Evolutionary conservation across 2,113 vertebrate genomes (phyloP).

Genomic region (Hippocampus guttulatus): DNA sequence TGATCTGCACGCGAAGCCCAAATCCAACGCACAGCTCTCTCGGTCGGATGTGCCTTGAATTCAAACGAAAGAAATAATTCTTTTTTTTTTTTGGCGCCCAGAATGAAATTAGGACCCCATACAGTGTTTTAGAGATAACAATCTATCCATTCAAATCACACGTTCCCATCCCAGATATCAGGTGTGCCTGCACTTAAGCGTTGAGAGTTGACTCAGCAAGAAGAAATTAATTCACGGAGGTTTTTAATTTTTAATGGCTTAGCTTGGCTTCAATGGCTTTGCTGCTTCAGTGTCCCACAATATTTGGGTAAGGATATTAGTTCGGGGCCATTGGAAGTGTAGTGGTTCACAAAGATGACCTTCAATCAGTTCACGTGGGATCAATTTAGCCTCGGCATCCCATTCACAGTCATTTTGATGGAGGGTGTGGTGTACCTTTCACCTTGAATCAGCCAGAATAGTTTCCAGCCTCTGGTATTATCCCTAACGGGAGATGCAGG

Average conservation of each 20-base stretch:
- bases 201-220: background rate
- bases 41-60: too few species aligned
- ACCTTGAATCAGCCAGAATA: too few species aligned
- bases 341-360: constrained; percentile 4
- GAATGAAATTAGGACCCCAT: too few species aligned
- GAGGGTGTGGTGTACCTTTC: background rate
- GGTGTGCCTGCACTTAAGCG: background rate
- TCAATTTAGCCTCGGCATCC: background rate
- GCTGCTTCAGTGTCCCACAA: constrained; percentile 2
- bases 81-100: too few species aligned
- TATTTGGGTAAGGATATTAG: background rate
- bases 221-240: background rate
- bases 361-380: background rate
- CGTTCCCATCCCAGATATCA: background rate
- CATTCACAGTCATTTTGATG: background rate
- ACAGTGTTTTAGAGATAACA: too few species aligned
- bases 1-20: background rate
- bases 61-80: too few species aligned
- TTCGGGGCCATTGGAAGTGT: constrained; percentile 4
- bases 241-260: background rate
- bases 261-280: background rate
- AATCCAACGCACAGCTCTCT: too few species aligned
- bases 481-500: background rate
- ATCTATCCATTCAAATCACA: too few species aligned
- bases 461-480: background rate